These are phyloP conservation scores for Aramus guarauna DNA, from an alignment of 2,113 vertebrate genomes.

Conservation along the genomic window DNA sequence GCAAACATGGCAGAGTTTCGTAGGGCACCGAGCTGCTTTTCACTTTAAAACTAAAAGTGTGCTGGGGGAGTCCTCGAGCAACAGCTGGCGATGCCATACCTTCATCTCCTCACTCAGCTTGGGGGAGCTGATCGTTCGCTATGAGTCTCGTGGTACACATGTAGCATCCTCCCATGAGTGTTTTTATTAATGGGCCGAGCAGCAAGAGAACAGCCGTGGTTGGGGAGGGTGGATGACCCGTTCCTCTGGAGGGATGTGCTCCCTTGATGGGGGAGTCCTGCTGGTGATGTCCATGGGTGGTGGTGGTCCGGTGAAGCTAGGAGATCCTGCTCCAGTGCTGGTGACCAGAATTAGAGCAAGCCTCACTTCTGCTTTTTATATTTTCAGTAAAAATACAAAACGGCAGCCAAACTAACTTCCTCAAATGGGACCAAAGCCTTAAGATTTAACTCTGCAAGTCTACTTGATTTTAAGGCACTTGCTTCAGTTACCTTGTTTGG, in stretches of 20 bases:
- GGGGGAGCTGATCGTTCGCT: not conserved
- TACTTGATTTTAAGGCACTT: not conserved
- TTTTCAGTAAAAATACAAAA: not conserved
- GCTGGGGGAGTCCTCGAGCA: not conserved
- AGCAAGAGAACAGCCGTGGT: accelerated
- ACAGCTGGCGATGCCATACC: not conserved
- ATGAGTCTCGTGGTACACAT: accelerated
- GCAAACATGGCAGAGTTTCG: not conserved
- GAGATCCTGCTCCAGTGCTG: not conserved
- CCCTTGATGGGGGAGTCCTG: not conserved
- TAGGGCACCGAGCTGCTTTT: not conserved
- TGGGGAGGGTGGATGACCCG: not conserved
- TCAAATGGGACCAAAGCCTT: not conserved
- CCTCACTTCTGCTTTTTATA: not conserved
- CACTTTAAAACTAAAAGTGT: not conserved
- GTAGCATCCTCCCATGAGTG: not conserved
- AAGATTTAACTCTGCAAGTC: not conserved
- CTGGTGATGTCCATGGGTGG: not conserved
- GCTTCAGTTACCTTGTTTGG: slow-evolving; percentile 18
- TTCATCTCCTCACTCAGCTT: not conserved
- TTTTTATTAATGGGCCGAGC: not conserved
- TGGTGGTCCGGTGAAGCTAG: not conserved
- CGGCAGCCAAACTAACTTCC: not conserved
- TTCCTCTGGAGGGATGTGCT: not conserved
- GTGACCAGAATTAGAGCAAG: not conserved